Conservation (phyloP, 2,113 vertebrate species). For the Malurus alboscapulatus region DNA sequence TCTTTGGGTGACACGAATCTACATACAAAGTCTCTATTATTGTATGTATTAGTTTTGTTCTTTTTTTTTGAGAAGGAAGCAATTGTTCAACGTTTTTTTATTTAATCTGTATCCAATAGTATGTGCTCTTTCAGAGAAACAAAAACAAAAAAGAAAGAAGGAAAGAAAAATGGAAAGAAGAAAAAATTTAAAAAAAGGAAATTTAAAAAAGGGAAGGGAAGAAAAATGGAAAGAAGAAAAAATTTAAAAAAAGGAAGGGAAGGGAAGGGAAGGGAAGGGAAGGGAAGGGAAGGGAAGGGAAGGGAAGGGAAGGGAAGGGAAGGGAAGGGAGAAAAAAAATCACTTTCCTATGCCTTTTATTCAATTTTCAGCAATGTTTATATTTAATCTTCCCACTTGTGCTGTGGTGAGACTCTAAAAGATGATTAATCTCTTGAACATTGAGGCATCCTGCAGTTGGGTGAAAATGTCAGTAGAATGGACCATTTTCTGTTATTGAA, state of each 20-base stretch:
- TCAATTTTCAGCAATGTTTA: not conserved
- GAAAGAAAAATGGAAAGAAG: not conserved
- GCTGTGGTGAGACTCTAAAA: not conserved
- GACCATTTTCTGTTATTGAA: not conserved
- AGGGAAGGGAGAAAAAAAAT: no score
- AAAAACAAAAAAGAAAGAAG: not conserved
- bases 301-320: no score
- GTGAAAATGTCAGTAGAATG: not conserved
- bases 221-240: rapidly evolving
- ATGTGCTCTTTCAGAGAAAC: not conserved
- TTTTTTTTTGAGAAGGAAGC: not conserved
- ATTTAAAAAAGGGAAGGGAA: rapidly evolving
- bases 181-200: rapidly evolving
- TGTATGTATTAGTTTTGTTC: not conserved
- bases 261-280: no score
- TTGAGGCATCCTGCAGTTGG: not conserved
- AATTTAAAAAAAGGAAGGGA: no score
- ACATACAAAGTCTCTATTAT: not conserved
- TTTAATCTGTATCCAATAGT: not conserved
- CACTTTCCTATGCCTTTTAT: not conserved
- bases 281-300: no score
- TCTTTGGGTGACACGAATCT: not conserved
- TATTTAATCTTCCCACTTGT: not conserved
- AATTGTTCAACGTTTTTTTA: not conserved
- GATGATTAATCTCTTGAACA: not conserved